These are phyloP conservation scores for Lucilia cuprina DNA, from an alignment of 1,140 invertebrate genomes.

Conservation along the genomic window DNA sequence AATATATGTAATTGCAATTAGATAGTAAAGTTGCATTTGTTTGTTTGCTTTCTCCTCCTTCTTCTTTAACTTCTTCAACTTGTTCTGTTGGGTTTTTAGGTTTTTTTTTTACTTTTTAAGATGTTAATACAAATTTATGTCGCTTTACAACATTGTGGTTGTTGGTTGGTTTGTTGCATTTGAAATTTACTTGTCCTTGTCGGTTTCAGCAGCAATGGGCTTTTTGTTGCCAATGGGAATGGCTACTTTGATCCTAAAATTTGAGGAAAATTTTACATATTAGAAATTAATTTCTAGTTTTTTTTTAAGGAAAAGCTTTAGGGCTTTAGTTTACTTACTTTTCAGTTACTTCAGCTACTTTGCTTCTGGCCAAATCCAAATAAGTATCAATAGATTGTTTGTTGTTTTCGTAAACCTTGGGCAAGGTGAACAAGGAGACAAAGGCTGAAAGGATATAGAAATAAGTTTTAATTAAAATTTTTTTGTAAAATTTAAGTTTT, in stretches of 20 bases:
- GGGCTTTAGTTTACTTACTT: constrained; percentile 71
- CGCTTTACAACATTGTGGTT: background rate
- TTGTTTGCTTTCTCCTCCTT: background rate
- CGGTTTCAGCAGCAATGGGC: constrained; percentile 67
- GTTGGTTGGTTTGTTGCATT: constrained; percentile 19
- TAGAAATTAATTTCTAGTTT: background rate
- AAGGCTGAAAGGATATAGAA: constrained; percentile 76
- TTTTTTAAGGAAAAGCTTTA: background rate
- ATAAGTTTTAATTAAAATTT: background rate
- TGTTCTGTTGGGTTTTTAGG: constrained; percentile 31
- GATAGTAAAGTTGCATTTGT: constrained; percentile 6
- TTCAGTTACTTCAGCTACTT: constrained; percentile 86
- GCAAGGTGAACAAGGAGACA: constrained; percentile 91
- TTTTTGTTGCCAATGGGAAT: constrained; percentile 88
- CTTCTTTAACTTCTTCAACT: background rate
- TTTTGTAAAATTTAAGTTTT: too few relatives aligned
- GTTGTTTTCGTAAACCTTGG: constrained; percentile 98
- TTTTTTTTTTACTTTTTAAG: constrained; percentile 30
- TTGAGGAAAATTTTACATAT: constrained; percentile 29
- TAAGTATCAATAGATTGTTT: constrained; percentile 96
- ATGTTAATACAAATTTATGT: constrained; percentile 35
- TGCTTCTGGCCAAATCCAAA: constrained; percentile 83
- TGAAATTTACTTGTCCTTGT: constrained; percentile 80
- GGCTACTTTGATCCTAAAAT: constrained; percentile 84
- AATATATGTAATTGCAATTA: constrained; percentile 17